Conservation (phyloP, 2,888 invertebrate genomes). For the Drosophila rubida region DNA sequence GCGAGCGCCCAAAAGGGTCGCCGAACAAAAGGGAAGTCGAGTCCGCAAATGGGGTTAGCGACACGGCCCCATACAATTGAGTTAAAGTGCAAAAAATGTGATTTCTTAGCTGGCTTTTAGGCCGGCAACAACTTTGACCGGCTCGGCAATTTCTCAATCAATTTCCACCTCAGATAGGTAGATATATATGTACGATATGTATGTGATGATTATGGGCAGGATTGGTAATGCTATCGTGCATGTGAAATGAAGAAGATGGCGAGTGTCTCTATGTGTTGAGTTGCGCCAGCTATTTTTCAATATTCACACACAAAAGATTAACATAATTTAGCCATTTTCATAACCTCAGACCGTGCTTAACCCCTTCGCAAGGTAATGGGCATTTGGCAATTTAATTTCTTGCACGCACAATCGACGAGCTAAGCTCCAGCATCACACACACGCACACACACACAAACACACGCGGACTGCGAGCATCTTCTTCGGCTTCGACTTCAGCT, state of each 20-base stretch:
- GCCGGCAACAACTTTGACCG: slow-evolving; percentile 60
- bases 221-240: slow-evolving; percentile 34
- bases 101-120: slow-evolving; percentile 36
- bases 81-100: slow-evolving; percentile 54
- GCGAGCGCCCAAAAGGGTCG: slow-evolving; percentile 58
- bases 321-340: slow-evolving; percentile 76
- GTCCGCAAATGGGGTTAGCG: slow-evolving; percentile 43
- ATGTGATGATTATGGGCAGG: slow-evolving; percentile 26
- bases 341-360: slow-evolving; percentile 66
- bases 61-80: slow-evolving; percentile 48
- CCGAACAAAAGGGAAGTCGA: slow-evolving; percentile 45
- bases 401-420: slow-evolving; percentile 76
- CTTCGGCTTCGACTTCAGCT: slow-evolving; percentile 36
- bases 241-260: slow-evolving; percentile 30
- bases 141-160: slow-evolving; percentile 70
- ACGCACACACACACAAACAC: slow-evolving; percentile 10
- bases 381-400: slow-evolving; percentile 79
- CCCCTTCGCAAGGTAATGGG: slow-evolving; percentile 71
- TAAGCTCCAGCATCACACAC: slow-evolving; percentile 45
- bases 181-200: background rate
- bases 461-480: slow-evolving; percentile 44
- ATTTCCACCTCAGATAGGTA: slow-evolving; percentile 57
- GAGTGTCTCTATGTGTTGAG: slow-evolving; percentile 25
- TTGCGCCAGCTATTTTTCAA: slow-evolving; percentile 58
- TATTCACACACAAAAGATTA: slow-evolving; percentile 65